Conservation (phyloP, 1,140 invertebrate genomes). For the Pseudomyrmex cubaensis region DNA sequence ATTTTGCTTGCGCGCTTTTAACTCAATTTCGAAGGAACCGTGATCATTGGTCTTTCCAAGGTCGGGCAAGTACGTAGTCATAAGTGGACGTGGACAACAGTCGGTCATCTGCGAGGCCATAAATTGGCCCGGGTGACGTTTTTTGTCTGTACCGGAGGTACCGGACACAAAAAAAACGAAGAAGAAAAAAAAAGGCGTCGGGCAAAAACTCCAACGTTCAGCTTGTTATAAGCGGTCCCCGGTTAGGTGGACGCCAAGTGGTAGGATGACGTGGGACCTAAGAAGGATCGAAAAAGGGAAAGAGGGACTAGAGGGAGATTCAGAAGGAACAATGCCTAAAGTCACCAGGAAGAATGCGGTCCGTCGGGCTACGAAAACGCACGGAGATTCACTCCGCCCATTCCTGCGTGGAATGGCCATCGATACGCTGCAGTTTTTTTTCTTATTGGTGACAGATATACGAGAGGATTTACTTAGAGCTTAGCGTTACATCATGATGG, state of each 20-base stretch:
- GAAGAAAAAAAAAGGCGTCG: slow-evolving; percentile 65
- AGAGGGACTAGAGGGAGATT: slow-evolving; percentile 64
- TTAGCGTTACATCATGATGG: slow-evolving; percentile 73
- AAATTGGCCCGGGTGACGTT: slow-evolving; percentile 81
- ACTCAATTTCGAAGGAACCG: slow-evolving; percentile 21
- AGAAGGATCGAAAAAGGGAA: slow-evolving; percentile 62
- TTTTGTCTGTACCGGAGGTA: slow-evolving; percentile 78
- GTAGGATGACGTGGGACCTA: slow-evolving; percentile 58
- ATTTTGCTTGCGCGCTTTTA: neutral
- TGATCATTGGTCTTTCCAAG: slow-evolving; percentile 71
- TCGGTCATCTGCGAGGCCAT: slow-evolving; percentile 83
- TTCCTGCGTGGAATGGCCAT: slow-evolving; percentile 56
- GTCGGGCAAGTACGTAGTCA: slow-evolving; percentile 78
- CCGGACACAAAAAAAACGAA: slow-evolving; percentile 69
- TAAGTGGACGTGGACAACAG: slow-evolving; percentile 79
- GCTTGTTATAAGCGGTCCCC: slow-evolving; percentile 76
- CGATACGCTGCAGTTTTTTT: slow-evolving; percentile 64
- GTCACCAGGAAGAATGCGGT: slow-evolving; percentile 84
- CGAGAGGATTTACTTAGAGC: slow-evolving; percentile 79
- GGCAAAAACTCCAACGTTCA: slow-evolving; percentile 75
- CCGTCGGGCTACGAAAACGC: slow-evolving; percentile 80
- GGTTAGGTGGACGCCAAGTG: slow-evolving; percentile 57
- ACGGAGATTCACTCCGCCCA: slow-evolving; percentile 61
- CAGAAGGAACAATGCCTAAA: slow-evolving; percentile 83
- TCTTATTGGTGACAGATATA: slow-evolving; percentile 78